Percentiles rank a stretch among this genome's conserved stretches.
Conservation (phyloP, 2,888 invertebrate genomes). For the Cremastobaeus sp. region DNA sequence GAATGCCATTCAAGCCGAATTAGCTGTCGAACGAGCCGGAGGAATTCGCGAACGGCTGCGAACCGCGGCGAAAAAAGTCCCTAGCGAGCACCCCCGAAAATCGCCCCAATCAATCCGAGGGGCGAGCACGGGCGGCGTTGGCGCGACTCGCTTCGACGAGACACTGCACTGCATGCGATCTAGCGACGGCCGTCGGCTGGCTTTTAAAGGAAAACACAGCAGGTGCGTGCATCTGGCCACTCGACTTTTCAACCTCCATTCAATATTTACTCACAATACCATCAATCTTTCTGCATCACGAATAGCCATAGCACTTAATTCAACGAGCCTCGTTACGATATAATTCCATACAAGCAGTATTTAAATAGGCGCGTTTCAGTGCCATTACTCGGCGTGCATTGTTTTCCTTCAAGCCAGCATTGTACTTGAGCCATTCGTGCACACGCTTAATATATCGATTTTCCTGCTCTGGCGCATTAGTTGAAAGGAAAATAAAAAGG, state of each 20-base stretch:
- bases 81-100: too few relatives aligned
- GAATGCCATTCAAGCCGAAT: neutral
- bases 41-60: neutral
- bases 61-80: too few relatives aligned
- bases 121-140: neutral
- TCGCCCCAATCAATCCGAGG: too few relatives aligned
- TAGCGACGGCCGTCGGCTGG: constrained; percentile 72
- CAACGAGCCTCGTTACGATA: constrained; percentile 11
- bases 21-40: neutral
- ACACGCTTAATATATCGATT: too few relatives aligned
- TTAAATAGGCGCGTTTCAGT: constrained; percentile 27
- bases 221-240: constrained; percentile 65
- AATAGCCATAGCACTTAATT: constrained; percentile 10
- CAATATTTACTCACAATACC: constrained; percentile 25
- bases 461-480: too few relatives aligned
- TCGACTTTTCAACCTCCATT: constrained; percentile 50
- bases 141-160: constrained; percentile 21
- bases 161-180: constrained; percentile 46
- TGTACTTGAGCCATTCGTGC: too few relatives aligned
- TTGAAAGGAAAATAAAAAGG: too few relatives aligned
- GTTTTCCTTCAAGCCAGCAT: too few relatives aligned
- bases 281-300: constrained; percentile 11
- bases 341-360: constrained; percentile 83
- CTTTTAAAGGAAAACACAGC: constrained; percentile 63
- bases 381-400: too few relatives aligned